Conservation (phyloP, 1,140 invertebrate genomes). For the Brachionus angularis region DNA sequence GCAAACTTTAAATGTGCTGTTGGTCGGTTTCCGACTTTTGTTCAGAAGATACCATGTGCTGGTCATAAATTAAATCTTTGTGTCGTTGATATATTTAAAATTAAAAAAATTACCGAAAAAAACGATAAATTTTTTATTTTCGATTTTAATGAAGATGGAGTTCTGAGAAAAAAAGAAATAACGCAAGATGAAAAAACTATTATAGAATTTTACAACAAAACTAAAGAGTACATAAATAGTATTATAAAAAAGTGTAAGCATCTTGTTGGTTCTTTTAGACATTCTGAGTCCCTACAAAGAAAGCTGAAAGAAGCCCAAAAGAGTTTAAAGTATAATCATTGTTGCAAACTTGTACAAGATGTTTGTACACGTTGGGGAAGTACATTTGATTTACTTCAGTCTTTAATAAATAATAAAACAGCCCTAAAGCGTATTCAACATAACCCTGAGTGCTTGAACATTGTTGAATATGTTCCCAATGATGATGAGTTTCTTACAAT, state of each 20-base stretch:
- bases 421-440: constrained; percentile 2
- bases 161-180: constrained; percentile 21
- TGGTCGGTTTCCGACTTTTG: neutral
- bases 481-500: constrained; percentile 22
- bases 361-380: constrained; percentile 15
- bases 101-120: constrained; percentile 24
- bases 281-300: constrained; percentile 15
- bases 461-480: neutral
- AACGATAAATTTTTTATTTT: constrained; percentile 11
- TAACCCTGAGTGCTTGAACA: neutral
- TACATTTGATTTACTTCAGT: constrained; percentile 15
- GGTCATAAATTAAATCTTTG: constrained; percentile 36
- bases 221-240: neutral
- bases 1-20: constrained; percentile 29
- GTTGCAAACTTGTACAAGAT: constrained; percentile 30
- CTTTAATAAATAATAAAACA: constrained; percentile 4
- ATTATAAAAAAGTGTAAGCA: constrained; percentile 29
- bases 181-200: neutral
- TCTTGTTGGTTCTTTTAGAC: constrained; percentile 17
- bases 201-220: neutral
- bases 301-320: constrained; percentile 7
- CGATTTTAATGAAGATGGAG: constrained; percentile 26
- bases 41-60: constrained; percentile 18
- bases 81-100: constrained; percentile 5
- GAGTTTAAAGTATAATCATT: neutral